A percentile compares a stretch with the other conserved stretches of the same genome.
These are phyloP conservation scores for Merodon equestris DNA, from an alignment of 2,888 invertebrate species.

Conservation along the genomic window DNA sequence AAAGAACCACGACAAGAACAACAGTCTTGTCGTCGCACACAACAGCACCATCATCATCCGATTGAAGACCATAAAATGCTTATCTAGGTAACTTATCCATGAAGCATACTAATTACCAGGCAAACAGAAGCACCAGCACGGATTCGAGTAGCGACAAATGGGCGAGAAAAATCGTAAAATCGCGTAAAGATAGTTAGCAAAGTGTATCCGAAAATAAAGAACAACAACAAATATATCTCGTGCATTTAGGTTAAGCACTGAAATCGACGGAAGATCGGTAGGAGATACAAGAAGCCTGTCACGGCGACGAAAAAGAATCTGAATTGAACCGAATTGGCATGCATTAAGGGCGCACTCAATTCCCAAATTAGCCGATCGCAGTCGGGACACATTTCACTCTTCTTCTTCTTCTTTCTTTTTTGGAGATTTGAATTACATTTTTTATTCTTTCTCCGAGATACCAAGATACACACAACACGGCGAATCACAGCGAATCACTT, in stretches of 20 bases:
- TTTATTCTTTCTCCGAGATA: conserved; percentile 1
- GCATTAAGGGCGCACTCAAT: conserved; percentile 55
- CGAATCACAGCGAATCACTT: conserved; percentile 45
- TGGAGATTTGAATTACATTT: conserved; percentile 46
- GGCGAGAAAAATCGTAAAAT: conserved; percentile 4
- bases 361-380: conserved; percentile 36
- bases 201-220: conserved; percentile 46
- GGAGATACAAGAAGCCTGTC: too few relatives aligned
- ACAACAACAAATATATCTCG: conserved; percentile 3
- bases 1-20: conserved; percentile 8
- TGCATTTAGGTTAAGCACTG: conserved; percentile 46
- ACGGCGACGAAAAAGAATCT: too few relatives aligned
- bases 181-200: conserved; percentile 44
- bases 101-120: conserved; percentile 63
- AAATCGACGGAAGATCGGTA: conserved; percentile 26
- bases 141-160: conserved; percentile 10
- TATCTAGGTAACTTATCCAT: conserved; percentile 67
- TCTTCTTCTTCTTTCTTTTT: conserved; percentile 22
- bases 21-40: too few relatives aligned
- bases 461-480: conserved; percentile 27
- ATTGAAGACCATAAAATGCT: conserved; percentile 66
- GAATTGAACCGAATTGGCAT: conserved; percentile 17
- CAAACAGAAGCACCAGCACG: conserved; percentile 36
- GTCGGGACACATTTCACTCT: conserved; percentile 21
- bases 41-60: too few relatives aligned